Evolutionary conservation across 2,888 invertebrate species (phyloP), one percentile per base, ranked within the genome.

Genomic region (Protodeltote pygarga): DNA sequence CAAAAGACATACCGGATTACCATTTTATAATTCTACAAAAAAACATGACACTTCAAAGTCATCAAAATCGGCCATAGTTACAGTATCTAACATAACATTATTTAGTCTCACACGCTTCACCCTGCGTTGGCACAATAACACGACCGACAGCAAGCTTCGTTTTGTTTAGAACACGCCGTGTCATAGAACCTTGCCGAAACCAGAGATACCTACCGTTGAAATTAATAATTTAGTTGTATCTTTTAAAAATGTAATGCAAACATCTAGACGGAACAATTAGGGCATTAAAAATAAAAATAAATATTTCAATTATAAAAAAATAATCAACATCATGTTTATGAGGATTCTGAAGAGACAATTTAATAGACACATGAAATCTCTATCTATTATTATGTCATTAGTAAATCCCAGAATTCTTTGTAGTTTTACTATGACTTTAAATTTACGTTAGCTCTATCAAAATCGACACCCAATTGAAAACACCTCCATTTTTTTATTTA

Each of bases 111-210:
- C 57, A 80, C 57, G 85, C 85, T 85, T 84, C 49, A 50, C 68
- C 70, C 68, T 55, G 59, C 63, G 79, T 76, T 77, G 79, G 81
- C 87, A 87, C 85, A 54, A 51, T 75, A 58, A 65, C 39, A 53
- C 31, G 59, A 25, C 28, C 53, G 35, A 63, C 33, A 74, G 69
- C 79, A 76, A 78, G 81, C 81, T 80, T 81, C 55, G 48, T 59
- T 65, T 57, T 58, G 14, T 62, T 53, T 60, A 55, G 51, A 51
- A 41, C 55, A 55, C 44, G 5, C 42, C 47, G 6, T 49, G 44
- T 50, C 17, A 44, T 48, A 60, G 34, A 23, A 42, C 35, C 55
- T 51, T 51, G n/a, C n/a, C n/a, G 38, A 19, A 14, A 31, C 13
- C n/a, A 27, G 1, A n/a, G n/a, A n/a, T n/a, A n/a, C n/a, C n/a